These are phyloP conservation scores for Sylvilagus bachmani DNA, from an alignment of 2,113 vertebrate species.

Conservation along the genomic window DNA sequence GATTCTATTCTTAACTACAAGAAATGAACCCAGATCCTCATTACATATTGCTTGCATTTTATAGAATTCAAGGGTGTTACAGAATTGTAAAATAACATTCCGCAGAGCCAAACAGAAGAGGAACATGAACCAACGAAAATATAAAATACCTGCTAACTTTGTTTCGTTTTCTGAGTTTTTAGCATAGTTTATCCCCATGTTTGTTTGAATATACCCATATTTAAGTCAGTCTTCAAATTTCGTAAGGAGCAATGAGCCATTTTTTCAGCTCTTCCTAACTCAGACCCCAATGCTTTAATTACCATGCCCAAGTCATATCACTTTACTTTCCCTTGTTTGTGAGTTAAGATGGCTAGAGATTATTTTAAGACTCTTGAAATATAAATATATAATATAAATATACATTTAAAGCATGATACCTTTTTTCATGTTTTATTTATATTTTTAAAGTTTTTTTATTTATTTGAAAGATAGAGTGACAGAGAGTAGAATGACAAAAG, in stretches of 20 bases:
- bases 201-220: not conserved
- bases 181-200: not conserved
- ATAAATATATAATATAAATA: no score
- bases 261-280: slow-evolving; percentile 8
- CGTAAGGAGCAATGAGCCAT: not conserved
- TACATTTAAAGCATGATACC: no score
- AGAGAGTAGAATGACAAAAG: no score
- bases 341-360: slow-evolving; percentile 5
- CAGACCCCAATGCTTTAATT: not conserved
- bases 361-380: not conserved
- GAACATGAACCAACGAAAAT: not conserved
- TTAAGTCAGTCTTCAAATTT: slow-evolving; percentile 2
- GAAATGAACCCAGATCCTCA: not conserved
- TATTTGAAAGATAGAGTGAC: no score
- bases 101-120: not conserved
- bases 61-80: not conserved
- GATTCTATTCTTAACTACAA: not conserved
- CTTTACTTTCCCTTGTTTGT: slow-evolving; percentile 25
- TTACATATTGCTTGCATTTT: not conserved
- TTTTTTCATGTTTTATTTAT: no score
- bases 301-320: not conserved
- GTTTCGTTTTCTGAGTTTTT: not conserved
- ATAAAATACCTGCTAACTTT: not conserved
- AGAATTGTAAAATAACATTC: not conserved
- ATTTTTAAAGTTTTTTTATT: no score